Conservation (phyloP, 2,888 invertebrate genomes). For the Caenorhabditis sp. region DNA sequence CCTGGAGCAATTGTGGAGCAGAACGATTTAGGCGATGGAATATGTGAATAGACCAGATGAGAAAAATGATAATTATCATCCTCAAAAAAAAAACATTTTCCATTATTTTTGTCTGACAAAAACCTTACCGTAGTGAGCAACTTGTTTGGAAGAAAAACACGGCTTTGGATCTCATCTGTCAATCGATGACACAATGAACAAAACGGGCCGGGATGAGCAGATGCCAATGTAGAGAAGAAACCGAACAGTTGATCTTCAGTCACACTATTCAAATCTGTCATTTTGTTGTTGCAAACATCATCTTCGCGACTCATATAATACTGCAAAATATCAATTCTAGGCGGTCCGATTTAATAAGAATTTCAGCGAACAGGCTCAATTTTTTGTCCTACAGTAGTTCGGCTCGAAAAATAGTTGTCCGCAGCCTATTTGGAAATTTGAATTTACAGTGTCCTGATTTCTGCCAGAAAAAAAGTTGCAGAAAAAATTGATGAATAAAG, state of each 20-base stretch:
- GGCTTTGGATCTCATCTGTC: conserved; percentile 27
- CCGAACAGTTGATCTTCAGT: conserved; percentile 52
- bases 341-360: no score
- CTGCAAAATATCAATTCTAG: conserved; percentile 14
- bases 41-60: conserved; percentile 32
- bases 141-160: conserved; percentile 23
- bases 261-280: conserved; percentile 41
- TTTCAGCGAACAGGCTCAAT: no score
- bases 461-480: no score
- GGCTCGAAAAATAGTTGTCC: not conserved
- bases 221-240: conserved; percentile 42
- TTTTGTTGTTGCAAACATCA: conserved; percentile 35
- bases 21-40: conserved; percentile 40
- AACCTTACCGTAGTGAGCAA: conserved; percentile 15
- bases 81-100: conserved; percentile 9
- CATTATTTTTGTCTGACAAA: not conserved
- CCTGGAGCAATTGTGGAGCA: conserved; percentile 49
- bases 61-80: conserved; percentile 42
- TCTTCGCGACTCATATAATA: conserved; percentile 34
- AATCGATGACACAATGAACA: conserved; percentile 49
- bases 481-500: no score
- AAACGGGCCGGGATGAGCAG: conserved; percentile 50
- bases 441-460: no score
- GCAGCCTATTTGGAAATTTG: no score
- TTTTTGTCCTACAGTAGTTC: no score